A percentile compares a stretch with the other conserved stretches of the same genome.
Conservation (phyloP, 2,888 invertebrate species). For the Baccha elongata region DNA sequence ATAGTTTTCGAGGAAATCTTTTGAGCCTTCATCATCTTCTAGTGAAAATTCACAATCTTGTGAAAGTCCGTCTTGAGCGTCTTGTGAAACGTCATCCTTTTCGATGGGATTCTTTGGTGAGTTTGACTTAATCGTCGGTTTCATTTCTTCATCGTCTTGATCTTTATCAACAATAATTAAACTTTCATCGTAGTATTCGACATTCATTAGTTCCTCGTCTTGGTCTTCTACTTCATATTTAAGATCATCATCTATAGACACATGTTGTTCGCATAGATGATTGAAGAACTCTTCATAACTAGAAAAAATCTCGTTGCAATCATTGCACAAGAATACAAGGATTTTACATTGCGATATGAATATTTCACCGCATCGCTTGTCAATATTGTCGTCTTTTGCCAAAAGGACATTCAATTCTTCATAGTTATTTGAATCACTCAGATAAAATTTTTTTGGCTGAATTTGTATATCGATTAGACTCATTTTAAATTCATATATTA, state of each 20-base stretch:
- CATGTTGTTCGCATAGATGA: slow-evolving; percentile 61
- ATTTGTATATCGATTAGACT: slow-evolving; percentile 56
- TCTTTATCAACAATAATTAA: neutral
- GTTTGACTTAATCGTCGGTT: neutral
- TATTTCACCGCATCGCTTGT: slow-evolving; percentile 71
- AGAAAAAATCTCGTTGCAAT: slow-evolving; percentile 61
- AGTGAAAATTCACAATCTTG: slow-evolving; percentile 18
- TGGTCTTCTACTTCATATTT: slow-evolving; percentile 34
- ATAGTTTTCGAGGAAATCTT: slow-evolving; percentile 22
- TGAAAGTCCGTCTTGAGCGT: neutral
- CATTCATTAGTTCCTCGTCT: slow-evolving; percentile 1
- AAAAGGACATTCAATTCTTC: slow-evolving; percentile 46
- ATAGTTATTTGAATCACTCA: slow-evolving; percentile 9
- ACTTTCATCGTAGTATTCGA: slow-evolving; percentile 24
- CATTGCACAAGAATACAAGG: slow-evolving; percentile 62
- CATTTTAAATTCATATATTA: slow-evolving; percentile 45
- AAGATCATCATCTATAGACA: slow-evolving; percentile 13
- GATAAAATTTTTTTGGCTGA: slow-evolving; percentile 25
- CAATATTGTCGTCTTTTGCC: slow-evolving; percentile 45
- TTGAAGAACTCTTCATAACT: slow-evolving; percentile 51
- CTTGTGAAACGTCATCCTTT: neutral
- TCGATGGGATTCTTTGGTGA: no score
- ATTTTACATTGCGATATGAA: slow-evolving; percentile 61
- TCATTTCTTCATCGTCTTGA: slow-evolving; percentile 26
- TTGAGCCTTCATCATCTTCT: slow-evolving; percentile 4